Evolutionary conservation across 2,888 invertebrate genomes (phyloP).

Genomic region (Morinoia aosen): DNA sequence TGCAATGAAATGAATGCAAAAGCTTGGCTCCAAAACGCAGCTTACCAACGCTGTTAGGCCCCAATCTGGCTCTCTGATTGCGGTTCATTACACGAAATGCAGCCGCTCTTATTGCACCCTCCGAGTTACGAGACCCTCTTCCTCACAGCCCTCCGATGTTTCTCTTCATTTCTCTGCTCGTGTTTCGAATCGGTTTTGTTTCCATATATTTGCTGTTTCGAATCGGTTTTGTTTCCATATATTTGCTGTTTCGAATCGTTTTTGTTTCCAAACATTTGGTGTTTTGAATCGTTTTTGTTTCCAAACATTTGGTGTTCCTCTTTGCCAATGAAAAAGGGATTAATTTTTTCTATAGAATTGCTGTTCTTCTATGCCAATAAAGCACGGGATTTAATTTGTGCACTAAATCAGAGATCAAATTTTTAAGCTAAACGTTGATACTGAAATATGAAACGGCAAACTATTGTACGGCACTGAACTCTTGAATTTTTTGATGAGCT

Average conservation of each 20-base stretch:
- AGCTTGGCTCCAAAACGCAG: background rate
- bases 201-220: background rate
- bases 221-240: background rate
- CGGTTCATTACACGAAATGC: background rate
- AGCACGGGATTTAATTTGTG: no score
- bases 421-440: no score
- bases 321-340: background rate
- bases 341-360: no score
- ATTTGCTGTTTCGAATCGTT: background rate
- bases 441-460: no score
- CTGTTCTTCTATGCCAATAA: no score
- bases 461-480: no score
- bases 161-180: background rate
- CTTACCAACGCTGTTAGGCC: background rate
- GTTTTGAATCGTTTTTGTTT: background rate
- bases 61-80: slow-evolving; percentile 2
- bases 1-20: background rate
- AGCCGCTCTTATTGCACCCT: background rate
- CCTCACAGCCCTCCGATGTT: background rate
- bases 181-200: background rate
- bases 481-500: no score
- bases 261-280: background rate
- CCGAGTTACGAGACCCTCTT: background rate
- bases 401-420: no score
- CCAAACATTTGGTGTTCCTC: background rate